Conservation (phyloP, 1,140 invertebrate species). For the Araneus ventricosus region DNA sequence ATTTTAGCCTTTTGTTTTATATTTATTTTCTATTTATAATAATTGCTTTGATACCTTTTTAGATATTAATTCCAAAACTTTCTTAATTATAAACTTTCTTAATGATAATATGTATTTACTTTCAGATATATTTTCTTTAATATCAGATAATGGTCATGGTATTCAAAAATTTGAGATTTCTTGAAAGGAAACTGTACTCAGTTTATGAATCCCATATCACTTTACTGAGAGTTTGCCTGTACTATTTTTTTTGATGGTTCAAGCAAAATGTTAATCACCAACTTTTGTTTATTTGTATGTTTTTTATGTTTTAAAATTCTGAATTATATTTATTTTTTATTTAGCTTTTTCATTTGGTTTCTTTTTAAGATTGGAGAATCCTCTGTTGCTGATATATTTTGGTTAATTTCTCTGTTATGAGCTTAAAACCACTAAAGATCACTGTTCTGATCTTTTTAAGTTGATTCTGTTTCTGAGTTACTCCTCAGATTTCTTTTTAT, state of each 20-base stretch:
- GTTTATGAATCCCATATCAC: constrained; percentile 97
- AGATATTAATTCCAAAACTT: too few relatives aligned
- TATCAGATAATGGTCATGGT: constrained; percentile 97
- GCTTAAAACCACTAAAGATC: not conserved
- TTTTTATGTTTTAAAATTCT: not conserved
- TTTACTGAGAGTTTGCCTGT: constrained; percentile 90
- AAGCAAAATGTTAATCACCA: not conserved
- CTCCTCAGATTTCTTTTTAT: not conserved
- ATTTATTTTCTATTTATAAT: too few relatives aligned
- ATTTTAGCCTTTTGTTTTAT: too few relatives aligned
- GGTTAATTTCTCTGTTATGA: constrained; percentile 34
- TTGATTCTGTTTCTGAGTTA: not conserved
- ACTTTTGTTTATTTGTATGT: not conserved
- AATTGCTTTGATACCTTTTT: too few relatives aligned
- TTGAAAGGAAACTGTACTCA: constrained; percentile 94
- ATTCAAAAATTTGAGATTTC: constrained; percentile 94
- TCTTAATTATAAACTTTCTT: too few relatives aligned
- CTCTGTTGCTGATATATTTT: constrained; percentile 9
- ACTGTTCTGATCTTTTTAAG: not conserved
- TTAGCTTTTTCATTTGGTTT: not conserved
- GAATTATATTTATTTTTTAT: not conserved
- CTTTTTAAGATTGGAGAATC: constrained; percentile 1
- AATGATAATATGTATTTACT: not conserved
- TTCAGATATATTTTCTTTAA: constrained; percentile 95
- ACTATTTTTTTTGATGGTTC: constrained; percentile 91